Evolutionary conservation across 2,797 vertebrate genomes (phyloP).

Genomic region (Rhabdophis nuchalis): DNA sequence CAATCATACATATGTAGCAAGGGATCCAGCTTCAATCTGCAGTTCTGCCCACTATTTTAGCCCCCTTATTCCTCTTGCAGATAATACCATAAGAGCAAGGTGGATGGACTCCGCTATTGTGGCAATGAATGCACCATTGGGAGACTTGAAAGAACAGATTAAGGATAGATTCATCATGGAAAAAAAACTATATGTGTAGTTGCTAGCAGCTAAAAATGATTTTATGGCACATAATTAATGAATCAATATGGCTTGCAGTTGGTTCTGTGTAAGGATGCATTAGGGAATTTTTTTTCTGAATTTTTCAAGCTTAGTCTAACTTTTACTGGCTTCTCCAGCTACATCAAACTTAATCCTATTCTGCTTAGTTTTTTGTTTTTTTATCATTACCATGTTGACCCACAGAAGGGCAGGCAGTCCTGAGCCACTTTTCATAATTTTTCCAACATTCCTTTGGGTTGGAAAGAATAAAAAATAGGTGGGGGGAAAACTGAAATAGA

Average conservation of each 20-base stretch:
- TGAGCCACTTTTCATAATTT: not conserved
- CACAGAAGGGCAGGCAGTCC: not conserved
- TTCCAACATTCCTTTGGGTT: not conserved
- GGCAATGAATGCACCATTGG: not conserved
- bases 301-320: not conserved
- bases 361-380: not conserved
- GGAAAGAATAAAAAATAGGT: not conserved
- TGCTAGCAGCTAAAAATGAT: not conserved
- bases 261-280: not conserved
- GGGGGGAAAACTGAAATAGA: not conserved
- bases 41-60: not conserved
- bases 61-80: not conserved
- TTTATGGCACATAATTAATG: not conserved
- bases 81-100: not conserved
- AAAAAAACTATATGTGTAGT: not conserved
- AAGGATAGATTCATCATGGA: not conserved
- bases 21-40: not conserved
- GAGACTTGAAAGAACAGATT: not conserved
- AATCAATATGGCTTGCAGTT: not conserved
- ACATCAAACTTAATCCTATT: not conserved
- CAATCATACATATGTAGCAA: not conserved
- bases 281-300: not conserved
- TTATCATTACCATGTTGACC: not conserved
- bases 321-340: not conserved
- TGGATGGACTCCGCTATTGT: not conserved